Percentiles rank a stretch among this genome's conserved stretches.
Evolutionary conservation across 2,797 vertebrate genomes (phyloP).

Genomic region (Caiman crocodilus): DNA sequence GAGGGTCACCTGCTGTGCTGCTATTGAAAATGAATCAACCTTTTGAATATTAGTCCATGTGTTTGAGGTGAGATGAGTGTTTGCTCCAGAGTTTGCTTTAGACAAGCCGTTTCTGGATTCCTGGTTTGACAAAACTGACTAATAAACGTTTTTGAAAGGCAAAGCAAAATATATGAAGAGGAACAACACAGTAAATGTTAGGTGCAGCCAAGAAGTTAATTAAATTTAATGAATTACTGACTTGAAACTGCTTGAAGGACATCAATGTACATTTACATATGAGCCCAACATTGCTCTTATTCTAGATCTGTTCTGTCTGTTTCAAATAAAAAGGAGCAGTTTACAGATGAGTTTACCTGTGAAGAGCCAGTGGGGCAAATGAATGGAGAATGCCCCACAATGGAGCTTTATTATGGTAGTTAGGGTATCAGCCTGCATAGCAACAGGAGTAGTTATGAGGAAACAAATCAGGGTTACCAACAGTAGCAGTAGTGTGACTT

Average conservation of each 20-base stretch:
- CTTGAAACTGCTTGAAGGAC: background rate
- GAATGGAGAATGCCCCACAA: accelerated
- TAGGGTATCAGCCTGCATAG: background rate
- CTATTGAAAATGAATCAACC: conserved; percentile 40
- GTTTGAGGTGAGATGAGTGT: background rate
- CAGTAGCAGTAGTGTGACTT: too few relatives aligned
- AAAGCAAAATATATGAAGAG: background rate
- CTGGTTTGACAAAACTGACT: background rate
- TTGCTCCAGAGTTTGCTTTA: conserved; percentile 21
- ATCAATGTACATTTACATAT: background rate
- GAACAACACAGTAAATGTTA: background rate
- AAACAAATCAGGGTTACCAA: background rate
- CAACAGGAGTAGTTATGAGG: background rate
- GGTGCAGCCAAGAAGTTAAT: background rate
- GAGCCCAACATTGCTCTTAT: background rate
- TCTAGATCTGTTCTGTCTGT: background rate
- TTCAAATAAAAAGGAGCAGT: background rate
- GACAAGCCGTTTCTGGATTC: background rate
- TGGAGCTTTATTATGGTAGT: background rate
- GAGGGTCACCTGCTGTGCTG: conserved; percentile 2
- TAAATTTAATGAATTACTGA: background rate
- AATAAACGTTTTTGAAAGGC: background rate
- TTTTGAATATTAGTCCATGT: conserved; percentile 12
- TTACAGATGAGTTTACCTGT: background rate
- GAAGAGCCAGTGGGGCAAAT: background rate